Percentiles rank a stretch among this genome's conserved stretches.
These are phyloP conservation scores for Peromyscus attwateri DNA, from an alignment of 2,797 vertebrate genomes.

Conservation along the genomic window DNA sequence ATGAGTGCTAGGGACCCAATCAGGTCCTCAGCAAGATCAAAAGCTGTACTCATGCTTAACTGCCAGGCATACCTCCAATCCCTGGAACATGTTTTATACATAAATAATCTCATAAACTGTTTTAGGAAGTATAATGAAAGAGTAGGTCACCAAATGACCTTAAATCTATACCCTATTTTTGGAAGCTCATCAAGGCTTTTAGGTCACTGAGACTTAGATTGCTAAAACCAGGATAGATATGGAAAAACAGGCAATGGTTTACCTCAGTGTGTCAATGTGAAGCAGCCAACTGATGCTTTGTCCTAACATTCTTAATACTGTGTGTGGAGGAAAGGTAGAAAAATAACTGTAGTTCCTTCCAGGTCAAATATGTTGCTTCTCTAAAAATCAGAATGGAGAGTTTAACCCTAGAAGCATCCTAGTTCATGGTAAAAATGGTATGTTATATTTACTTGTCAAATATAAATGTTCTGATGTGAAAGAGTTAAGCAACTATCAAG, in stretches of 20 bases:
- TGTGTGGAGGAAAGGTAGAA: neutral
- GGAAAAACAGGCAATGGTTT: neutral
- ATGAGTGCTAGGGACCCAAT: neutral
- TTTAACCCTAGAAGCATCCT: neutral
- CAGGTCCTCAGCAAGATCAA: neutral
- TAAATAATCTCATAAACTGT: conserved; percentile 18
- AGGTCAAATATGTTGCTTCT: neutral
- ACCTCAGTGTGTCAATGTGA: neutral
- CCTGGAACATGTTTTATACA: neutral
- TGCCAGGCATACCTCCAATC: neutral
- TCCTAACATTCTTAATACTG: neutral
- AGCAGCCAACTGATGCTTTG: neutral
- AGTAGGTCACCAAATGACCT: neutral
- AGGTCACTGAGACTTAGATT: neutral
- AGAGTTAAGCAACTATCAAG: neutral
- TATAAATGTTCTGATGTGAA: neutral
- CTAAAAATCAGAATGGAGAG: neutral
- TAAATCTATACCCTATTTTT: conserved; percentile 32
- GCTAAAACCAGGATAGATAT: neutral
- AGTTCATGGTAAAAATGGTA: neutral
- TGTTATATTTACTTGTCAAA: neutral
- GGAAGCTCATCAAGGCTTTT: neutral
- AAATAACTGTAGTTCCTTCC: neutral
- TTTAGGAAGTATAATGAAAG: neutral
- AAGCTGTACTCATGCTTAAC: neutral